These are phyloP conservation scores for Suncus etruscus DNA, from an alignment of 2,113 vertebrate species.

Conservation along the genomic window DNA sequence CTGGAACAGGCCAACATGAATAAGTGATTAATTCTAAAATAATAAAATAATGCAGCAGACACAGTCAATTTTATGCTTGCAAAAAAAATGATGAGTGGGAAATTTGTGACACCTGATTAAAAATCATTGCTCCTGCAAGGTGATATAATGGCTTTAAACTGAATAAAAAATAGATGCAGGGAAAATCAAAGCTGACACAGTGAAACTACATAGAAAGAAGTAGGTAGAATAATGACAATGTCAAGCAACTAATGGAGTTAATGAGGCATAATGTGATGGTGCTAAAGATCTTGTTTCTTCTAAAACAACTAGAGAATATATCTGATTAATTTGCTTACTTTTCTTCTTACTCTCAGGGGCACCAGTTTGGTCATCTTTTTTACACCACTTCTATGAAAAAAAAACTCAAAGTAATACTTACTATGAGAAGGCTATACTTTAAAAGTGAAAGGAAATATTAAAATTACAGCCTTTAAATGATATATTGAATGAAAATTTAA, in stretches of 20 bases:
- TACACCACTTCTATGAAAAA: conserved; percentile 29
- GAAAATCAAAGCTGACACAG: conserved; percentile 68
- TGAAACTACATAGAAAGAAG: conserved; percentile 69
- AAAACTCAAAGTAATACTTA: conserved; percentile 25
- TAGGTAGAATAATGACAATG: conserved; percentile 58
- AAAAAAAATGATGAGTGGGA: conserved; percentile 79
- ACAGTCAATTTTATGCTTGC: conserved; percentile 66
- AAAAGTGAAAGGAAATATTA: conserved; percentile 14
- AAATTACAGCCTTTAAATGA: conserved; percentile 10
- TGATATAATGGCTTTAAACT: conserved; percentile 75
- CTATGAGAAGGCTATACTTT: background rate
- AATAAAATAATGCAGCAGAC: conserved; percentile 65
- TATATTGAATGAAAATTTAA: conserved; percentile 4
- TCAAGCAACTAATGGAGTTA: conserved; percentile 63
- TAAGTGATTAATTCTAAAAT: conserved; percentile 80
- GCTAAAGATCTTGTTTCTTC: background rate
- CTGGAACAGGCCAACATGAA: conserved; percentile 58
- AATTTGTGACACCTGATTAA: conserved; percentile 82
- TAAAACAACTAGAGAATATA: conserved; percentile 55
- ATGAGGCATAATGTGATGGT: conserved; percentile 31
- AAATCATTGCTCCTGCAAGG: conserved; percentile 71
- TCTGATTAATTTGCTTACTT: conserved; percentile 61
- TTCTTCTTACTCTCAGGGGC: conserved; percentile 29
- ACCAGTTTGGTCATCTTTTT: conserved; percentile 9
- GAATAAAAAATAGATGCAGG: conserved; percentile 49